Evolutionary conservation across 2,888 invertebrate genomes (phyloP).

Genomic region (Syrphus vitripennis): DNA sequence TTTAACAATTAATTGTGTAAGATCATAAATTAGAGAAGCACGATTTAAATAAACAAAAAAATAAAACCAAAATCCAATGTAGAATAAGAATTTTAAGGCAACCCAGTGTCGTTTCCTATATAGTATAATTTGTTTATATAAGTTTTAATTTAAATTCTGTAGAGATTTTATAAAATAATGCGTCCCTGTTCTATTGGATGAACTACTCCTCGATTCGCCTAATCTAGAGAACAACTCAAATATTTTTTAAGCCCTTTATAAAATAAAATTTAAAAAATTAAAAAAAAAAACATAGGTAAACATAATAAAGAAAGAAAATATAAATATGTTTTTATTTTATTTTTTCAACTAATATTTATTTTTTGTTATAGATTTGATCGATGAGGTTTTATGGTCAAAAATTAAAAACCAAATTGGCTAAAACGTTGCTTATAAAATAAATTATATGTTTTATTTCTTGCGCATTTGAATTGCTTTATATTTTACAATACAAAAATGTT

Average conservation of each 20-base stretch:
- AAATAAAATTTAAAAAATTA: background rate
- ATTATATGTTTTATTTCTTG: background rate
- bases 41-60: background rate
- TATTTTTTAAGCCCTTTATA: background rate
- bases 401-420: slow-evolving; percentile 55
- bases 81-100: slow-evolving; percentile 27
- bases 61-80: background rate
- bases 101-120: slow-evolving; percentile 23
- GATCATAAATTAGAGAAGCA: slow-evolving; percentile 36
- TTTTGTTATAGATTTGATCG: slow-evolving; percentile 60
- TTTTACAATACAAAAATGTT: background rate
- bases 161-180: slow-evolving; percentile 15
- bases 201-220: background rate
- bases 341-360: background rate
- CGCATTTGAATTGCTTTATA: slow-evolving; percentile 31
- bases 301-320: background rate
- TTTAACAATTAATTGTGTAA: slow-evolving; percentile 32
- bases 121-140: background rate
- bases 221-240: background rate
- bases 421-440: slow-evolving; percentile 15
- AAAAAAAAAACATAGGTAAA: background rate
- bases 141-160: background rate
- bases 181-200: slow-evolving; percentile 16
- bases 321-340: background rate
- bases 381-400: slow-evolving; percentile 60